A percentile compares a stretch with the other conserved stretches of the same genome.
Evolutionary conservation across 2,888 invertebrate genomes (phyloP).

Genomic region (Chironomus riparius): DNA sequence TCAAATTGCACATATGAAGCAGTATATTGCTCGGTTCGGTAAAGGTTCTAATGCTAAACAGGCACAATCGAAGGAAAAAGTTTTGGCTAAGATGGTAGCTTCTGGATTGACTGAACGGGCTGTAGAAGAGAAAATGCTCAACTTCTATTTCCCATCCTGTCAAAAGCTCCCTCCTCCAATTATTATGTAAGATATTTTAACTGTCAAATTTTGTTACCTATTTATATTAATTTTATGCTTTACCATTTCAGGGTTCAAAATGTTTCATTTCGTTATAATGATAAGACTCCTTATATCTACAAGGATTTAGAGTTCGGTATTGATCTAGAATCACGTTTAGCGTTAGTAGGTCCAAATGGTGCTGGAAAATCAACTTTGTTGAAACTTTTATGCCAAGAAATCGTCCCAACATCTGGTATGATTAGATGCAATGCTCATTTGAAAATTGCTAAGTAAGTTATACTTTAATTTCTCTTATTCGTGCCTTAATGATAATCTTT

Average conservation of each 20-base stretch:
- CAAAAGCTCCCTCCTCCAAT: slow-evolving; percentile 94
- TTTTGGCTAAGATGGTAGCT: slow-evolving; percentile 98
- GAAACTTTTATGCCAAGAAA: slow-evolving; percentile 90
- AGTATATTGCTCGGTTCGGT: slow-evolving; percentile 98
- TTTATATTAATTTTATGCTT: no score
- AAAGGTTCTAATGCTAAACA: slow-evolving; percentile 98
- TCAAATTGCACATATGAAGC: slow-evolving; percentile 99
- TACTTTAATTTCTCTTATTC: no score
- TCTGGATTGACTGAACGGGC: slow-evolving; percentile 96
- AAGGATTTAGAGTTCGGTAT: slow-evolving; percentile 97
- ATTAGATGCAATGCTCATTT: slow-evolving; percentile 97
- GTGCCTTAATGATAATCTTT: no score
- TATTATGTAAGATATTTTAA: neutral
- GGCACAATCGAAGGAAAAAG: slow-evolving; percentile 99
- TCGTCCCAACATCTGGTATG: slow-evolving; percentile 91
- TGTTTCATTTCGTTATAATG: slow-evolving; percentile 89
- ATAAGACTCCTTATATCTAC: slow-evolving; percentile 83
- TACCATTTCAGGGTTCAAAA: slow-evolving; percentile 48
- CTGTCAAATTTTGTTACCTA: no score
- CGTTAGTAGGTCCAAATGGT: slow-evolving; percentile 95
- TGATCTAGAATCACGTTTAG: slow-evolving; percentile 90
- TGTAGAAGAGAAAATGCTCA: slow-evolving; percentile 76
- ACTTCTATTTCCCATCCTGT: slow-evolving; percentile 93
- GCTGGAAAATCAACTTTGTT: slow-evolving; percentile 97
- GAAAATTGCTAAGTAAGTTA: slow-evolving; percentile 67